Conservation (phyloP, 2,113 vertebrate species). For the Crypturellus undulatus region DNA sequence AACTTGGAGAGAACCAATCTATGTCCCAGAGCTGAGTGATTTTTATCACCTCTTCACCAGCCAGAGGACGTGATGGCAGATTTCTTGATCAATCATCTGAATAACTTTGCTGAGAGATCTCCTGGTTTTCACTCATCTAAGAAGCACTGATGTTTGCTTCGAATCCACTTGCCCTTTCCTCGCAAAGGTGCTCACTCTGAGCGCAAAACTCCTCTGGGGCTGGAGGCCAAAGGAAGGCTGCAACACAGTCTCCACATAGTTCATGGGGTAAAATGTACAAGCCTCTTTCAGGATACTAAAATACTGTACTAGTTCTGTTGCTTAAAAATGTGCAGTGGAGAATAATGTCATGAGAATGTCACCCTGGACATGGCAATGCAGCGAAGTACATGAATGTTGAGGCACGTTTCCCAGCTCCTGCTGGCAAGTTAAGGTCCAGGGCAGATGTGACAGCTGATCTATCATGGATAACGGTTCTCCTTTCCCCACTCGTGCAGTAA, state of each 20-base stretch:
- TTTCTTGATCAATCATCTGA: conserved; percentile 24
- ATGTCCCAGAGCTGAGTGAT: conserved; percentile 56
- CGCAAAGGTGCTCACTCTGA: not conserved
- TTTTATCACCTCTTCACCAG: conserved; percentile 65
- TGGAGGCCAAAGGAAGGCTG: not conserved
- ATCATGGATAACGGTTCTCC: not conserved
- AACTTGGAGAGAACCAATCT: conserved; percentile 25
- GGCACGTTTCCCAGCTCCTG: not conserved
- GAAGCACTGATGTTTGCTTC: conserved; percentile 28
- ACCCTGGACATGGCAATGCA: not conserved
- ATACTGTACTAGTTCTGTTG: not conserved
- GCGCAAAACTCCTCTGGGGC: not conserved
- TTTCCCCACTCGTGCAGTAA: not conserved
- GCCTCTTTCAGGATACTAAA: not conserved
- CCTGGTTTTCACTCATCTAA: conserved; percentile 34
- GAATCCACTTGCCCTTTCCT: not conserved
- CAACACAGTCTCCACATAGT: not conserved
- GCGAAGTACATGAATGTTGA: not conserved
- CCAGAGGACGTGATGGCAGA: conserved; percentile 48
- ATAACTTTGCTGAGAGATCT: conserved; percentile 29
- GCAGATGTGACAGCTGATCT: not conserved
- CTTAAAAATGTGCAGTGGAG: not conserved
- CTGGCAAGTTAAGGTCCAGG: conserved; percentile 14
- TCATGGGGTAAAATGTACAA: not conserved
- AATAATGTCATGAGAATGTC: not conserved